A percentile compares a stretch with the other conserved stretches of the same genome.
Conservation (phyloP, 2,888 invertebrate genomes). For the Drosophila bunnanda region DNA sequence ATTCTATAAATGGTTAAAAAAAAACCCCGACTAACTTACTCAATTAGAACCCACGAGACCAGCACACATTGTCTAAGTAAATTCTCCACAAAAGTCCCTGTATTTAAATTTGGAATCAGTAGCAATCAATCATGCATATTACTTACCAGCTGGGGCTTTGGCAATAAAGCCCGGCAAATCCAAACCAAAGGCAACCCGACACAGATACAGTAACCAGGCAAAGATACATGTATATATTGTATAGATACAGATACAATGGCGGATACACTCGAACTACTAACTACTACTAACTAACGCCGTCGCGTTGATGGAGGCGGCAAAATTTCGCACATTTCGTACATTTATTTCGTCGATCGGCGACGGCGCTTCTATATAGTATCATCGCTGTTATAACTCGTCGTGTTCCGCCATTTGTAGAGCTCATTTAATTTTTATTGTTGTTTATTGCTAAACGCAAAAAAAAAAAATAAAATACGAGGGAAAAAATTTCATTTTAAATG, state of each 20-base stretch:
- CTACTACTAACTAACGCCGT: slow-evolving; percentile 45
- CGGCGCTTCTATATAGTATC: slow-evolving; percentile 33
- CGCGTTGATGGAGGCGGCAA: slow-evolving; percentile 57
- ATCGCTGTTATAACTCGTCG: slow-evolving; percentile 49
- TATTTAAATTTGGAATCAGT: slow-evolving; percentile 15
- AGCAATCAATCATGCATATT: slow-evolving; percentile 30
- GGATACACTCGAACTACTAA: slow-evolving; percentile 39
- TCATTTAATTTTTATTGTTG: slow-evolving; percentile 78
- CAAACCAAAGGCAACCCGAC: slow-evolving; percentile 4
- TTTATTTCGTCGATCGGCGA: slow-evolving; percentile 44
- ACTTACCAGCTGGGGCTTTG: slow-evolving; percentile 41
- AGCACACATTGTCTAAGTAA: slow-evolving; percentile 5
- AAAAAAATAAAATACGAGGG: not conserved
- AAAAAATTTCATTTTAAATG: slow-evolving; percentile 76
- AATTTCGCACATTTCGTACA: slow-evolving; percentile 68
- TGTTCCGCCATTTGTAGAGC: slow-evolving; percentile 77
- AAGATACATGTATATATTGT: not conserved
- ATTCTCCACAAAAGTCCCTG: slow-evolving; percentile 20
- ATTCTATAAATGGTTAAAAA: not conserved
- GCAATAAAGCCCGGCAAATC: slow-evolving; percentile 32
- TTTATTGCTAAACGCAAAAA: slow-evolving; percentile 73
- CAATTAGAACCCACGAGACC: not conserved
- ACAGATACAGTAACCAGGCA: slow-evolving; percentile 3
- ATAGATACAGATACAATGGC: slow-evolving; percentile 19
- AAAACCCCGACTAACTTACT: not conserved